phyloP scores from a whole-genome alignment of 2,113 vertebrate species.

The Callipepla californica region DNA sequence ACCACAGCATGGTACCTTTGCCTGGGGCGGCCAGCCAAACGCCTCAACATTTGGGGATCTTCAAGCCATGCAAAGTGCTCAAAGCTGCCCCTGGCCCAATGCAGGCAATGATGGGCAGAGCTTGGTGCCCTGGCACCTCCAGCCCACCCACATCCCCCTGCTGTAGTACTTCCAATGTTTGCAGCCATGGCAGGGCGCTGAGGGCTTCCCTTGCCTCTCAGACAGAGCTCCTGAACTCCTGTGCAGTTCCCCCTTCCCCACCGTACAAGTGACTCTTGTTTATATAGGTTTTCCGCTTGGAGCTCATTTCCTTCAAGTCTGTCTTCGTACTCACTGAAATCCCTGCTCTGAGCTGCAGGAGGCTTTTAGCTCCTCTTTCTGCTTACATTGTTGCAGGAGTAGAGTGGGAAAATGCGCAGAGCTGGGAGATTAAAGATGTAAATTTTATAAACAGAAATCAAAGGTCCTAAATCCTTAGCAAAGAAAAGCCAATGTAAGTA shows the following conservation, averaged over 20 bases:
- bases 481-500: constrained; percentile 85
- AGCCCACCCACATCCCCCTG: neutral
- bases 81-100: neutral
- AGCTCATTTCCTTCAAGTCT: constrained; percentile 55
- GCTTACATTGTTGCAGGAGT: constrained; percentile 71
- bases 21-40: neutral
- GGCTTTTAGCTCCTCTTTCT: constrained; percentile 17
- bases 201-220: neutral
- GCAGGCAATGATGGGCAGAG: rapidly evolving
- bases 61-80: rapidly evolving
- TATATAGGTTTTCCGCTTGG: constrained; percentile 37
- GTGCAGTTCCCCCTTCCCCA: constrained; percentile 25
- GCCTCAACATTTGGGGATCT: neutral
- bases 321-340: constrained; percentile 55
- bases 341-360: neutral
- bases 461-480: constrained; percentile 84
- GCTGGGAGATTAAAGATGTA: constrained; percentile 86
- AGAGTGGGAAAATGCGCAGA: constrained; percentile 73
- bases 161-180: neutral
- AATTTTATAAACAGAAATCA: constrained; percentile 87
- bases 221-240: constrained; percentile 9
- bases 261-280: constrained; percentile 49
- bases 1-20: neutral
- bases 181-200: too few species aligned
- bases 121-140: neutral